These are phyloP conservation scores for Aleiodes leptofemur DNA, from an alignment of 2,888 invertebrate species.

Conservation along the genomic window DNA sequence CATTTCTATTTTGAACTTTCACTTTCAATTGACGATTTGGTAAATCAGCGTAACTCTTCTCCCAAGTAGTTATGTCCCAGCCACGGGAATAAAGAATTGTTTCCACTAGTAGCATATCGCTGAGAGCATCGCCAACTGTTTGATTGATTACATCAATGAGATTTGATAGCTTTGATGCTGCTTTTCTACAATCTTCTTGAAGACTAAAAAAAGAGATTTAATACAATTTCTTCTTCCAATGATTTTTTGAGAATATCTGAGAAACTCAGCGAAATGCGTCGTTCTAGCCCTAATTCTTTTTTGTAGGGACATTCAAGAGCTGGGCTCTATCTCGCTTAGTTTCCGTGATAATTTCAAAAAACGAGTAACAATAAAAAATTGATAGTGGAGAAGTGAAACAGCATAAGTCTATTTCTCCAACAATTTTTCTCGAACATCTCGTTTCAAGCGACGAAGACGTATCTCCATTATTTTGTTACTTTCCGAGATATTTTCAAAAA, in stretches of 20 bases:
- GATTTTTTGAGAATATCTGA: constrained; percentile 12
- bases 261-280: not conserved
- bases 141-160: constrained; percentile 94
- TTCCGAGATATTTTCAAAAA: constrained; percentile 43
- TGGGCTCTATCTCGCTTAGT: too few species aligned
- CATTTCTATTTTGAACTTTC: constrained; percentile 89
- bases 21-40: constrained; percentile 94
- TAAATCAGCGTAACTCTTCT: constrained; percentile 87
- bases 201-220: constrained; percentile 41
- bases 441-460: too few species aligned
- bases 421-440: too few species aligned
- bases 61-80: constrained; percentile 89
- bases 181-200: constrained; percentile 60
- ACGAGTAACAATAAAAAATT: too few species aligned
- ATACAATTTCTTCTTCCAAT: too few species aligned
- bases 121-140: constrained; percentile 97
- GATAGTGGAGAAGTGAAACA: not conserved
- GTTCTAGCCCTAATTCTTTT: too few species aligned
- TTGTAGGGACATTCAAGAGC: too few species aligned
- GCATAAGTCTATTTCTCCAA: too few species aligned
- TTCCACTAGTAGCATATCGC: constrained; percentile 96
- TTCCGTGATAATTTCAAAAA: too few species aligned
- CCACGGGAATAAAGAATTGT: constrained; percentile 89
- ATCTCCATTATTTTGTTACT: too few species aligned
- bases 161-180: constrained; percentile 81